Base-by-base conservation (phyloP, 1,140 invertebrate species). In the Caenorhabditis brenneri region DNA sequence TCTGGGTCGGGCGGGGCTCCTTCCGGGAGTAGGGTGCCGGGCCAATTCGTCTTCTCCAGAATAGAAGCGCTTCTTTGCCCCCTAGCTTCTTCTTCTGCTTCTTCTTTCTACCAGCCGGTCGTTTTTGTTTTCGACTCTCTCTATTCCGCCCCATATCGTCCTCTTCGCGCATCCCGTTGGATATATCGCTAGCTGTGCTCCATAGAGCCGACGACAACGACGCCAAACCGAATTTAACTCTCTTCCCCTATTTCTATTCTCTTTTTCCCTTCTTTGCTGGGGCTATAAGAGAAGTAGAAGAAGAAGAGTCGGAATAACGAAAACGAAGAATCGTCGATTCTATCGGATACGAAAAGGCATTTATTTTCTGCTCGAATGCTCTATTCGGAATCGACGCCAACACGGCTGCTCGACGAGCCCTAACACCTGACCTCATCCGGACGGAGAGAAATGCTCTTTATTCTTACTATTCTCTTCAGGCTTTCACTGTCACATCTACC, bases 211-310 rank as follows among this genome's bases (percentile, higher is more conserved):
- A 74, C 65, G 65, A 29, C 65, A 74, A 74, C 36, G 29, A 74
- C 65, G 65, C 65, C 65, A 74, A 74, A 74, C 65, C 65, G 65
- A 74, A 74, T 74, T 74, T 74, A 74, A 74, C 65, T 74, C 65
- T 39, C 65, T 74, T 36, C 58, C 31, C 33, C 31, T 29, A 29
- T 58, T 24, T 58, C 22, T 65, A 36, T 36, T 74, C 65, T 74
- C 65, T 24, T 24, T 19, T 42, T 22, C 36, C 33, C 24, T n/a
- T 39, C 9, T 9, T 15, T 16, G 10, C 58, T 33, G 29, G 29
- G 65, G 22, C 4, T 36, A 36, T 65, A 58, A 9, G 27, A 27
- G 58, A n/a, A 36, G 31, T 27, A 36, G 31, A 36, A 36, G 58
- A 65, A 65, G 58, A 65, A 65, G 58, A 65, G 33, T 33, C 29